phyloP scores from a whole-genome alignment of 2,113 vertebrate species.

The Eudyptes chrysolophus region DNA sequence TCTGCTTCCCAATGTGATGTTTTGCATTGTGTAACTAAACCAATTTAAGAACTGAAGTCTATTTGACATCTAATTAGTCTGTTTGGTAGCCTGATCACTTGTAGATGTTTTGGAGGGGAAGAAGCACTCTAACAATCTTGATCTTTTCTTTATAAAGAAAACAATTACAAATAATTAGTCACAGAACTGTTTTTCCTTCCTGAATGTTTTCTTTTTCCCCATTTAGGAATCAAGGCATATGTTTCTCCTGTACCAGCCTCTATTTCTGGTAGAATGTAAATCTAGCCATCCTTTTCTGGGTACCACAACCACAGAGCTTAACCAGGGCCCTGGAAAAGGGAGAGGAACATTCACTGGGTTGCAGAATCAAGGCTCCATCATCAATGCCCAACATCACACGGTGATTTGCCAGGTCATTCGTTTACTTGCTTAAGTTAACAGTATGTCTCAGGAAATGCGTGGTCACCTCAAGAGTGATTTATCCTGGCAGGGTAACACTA shows the following conservation, averaged over 20 bases:
- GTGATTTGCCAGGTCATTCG: not conserved
- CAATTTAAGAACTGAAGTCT: slow-evolving; percentile 58
- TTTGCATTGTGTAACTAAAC: slow-evolving; percentile 63
- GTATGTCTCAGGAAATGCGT: not conserved
- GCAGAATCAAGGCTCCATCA: not conserved
- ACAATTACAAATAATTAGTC: slow-evolving; percentile 62
- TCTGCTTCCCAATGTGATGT: slow-evolving; percentile 65
- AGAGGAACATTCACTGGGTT: not conserved
- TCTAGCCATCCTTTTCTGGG: not conserved
- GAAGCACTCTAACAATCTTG: slow-evolving; percentile 29
- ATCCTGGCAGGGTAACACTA: not conserved
- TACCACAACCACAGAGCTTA: not conserved
- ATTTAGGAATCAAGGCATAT: slow-evolving; percentile 31
- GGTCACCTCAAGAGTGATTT: slow-evolving; percentile 10
- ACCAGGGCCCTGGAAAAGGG: not conserved
- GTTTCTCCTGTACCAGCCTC: not conserved
- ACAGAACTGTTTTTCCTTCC: slow-evolving; percentile 29
- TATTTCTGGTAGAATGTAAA: slow-evolving; percentile 36
- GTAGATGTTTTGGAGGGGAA: slow-evolving; percentile 37
- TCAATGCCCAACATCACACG: not conserved
- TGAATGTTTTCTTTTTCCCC: slow-evolving; percentile 27
- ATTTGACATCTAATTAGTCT: slow-evolving; percentile 69
- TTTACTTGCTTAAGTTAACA: not conserved
- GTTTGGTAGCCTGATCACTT: slow-evolving; percentile 56
- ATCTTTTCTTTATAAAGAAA: slow-evolving; percentile 37